Evolutionary conservation across 1,140 invertebrate genomes (phyloP).

Genomic region (Calliphora vicina): DNA sequence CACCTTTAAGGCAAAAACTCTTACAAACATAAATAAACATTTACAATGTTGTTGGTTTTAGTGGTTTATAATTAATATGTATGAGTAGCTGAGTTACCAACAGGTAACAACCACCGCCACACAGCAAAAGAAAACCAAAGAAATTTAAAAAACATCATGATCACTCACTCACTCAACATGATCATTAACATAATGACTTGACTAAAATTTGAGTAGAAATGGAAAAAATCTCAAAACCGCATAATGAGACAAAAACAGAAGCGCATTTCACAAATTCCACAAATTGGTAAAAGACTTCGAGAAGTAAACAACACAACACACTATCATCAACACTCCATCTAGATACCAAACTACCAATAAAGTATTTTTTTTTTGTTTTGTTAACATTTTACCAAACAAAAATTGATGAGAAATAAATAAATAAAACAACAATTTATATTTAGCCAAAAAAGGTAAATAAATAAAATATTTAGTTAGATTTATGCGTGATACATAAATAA

Average conservation of each 20-base stretch:
- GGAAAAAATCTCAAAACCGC: conserved; percentile 23
- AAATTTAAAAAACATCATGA: too few species aligned
- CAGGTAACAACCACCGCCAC: neutral
- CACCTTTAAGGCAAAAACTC: too few species aligned
- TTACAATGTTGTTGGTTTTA: too few species aligned
- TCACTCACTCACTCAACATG: neutral
- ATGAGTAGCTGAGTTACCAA: neutral
- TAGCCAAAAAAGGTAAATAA: too few species aligned
- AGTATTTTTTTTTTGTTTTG: neutral
- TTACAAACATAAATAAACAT: too few species aligned
- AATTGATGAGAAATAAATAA: too few species aligned
- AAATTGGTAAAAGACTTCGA: conserved; percentile 60
- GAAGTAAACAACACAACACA: conserved; percentile 46
- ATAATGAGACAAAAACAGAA: conserved; percentile 33
- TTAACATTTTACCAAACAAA: neutral
- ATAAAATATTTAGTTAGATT: too few species aligned
- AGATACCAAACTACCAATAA: neutral
- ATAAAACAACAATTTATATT: too few species aligned
- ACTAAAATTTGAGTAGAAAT: neutral
- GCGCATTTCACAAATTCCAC: conserved; percentile 55
- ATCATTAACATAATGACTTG: neutral
- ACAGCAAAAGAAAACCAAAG: neutral
- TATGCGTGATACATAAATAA: too few species aligned
- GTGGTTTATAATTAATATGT: too few species aligned
- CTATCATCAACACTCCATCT: conserved; percentile 21